Conservation (phyloP, 2,113 vertebrate genomes). For the Heterocephalus glaber region DNA sequence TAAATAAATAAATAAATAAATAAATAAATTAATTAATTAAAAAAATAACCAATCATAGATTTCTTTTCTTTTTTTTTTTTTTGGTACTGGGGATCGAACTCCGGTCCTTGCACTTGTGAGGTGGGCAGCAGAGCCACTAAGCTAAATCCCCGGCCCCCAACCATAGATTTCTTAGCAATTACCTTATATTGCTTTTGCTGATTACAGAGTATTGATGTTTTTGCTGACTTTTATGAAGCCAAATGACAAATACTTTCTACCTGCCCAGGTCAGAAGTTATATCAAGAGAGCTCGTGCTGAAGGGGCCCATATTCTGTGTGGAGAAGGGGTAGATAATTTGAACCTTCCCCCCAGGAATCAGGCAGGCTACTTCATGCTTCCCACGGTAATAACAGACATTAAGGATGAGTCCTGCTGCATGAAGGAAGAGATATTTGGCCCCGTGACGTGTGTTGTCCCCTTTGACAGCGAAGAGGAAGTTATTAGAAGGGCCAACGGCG, state of each 20-base stretch:
- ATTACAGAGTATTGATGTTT: constrained; percentile 24
- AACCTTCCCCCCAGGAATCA: constrained; percentile 86
- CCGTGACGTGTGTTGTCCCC: constrained; percentile 92
- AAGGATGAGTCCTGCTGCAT: constrained; percentile 92
- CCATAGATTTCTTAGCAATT: not conserved
- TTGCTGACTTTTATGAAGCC: constrained; percentile 36
- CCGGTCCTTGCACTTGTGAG: no score
- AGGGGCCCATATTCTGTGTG: constrained; percentile 92
- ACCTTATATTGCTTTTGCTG: not conserved
- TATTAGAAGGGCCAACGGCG: constrained; percentile 90
- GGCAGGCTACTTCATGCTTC: constrained; percentile 94
- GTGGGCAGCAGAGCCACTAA: no score
- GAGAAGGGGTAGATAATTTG: constrained; percentile 92
- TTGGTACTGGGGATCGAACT: no score
- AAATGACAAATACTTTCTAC: not conserved
- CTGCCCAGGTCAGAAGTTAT: constrained; percentile 90
- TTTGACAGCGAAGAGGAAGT: constrained; percentile 96
- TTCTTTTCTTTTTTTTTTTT: no score
- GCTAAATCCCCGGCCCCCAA: no score
- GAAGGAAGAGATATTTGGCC: constrained; percentile 99
- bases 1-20: no score
- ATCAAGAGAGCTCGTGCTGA: constrained; percentile 90
- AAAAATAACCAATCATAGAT: no score
- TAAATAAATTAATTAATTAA: no score
- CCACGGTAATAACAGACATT: constrained; percentile 92